These are phyloP conservation scores for Epicampocera succincta DNA, from an alignment of 2,888 invertebrate genomes.

Conservation along the genomic window DNA sequence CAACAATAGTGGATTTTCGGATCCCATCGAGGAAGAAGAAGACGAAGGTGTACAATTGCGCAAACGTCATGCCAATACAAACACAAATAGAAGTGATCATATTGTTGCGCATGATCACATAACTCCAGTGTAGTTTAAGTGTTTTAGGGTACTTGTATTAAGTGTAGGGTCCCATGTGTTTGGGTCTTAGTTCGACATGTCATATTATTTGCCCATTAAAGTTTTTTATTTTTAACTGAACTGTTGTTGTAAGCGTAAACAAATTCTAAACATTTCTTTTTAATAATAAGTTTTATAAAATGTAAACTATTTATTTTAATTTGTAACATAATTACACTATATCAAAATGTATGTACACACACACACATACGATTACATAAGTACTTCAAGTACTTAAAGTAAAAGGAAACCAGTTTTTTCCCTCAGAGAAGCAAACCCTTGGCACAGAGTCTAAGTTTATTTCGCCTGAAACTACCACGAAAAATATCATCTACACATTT, in stretches of 20 bases:
- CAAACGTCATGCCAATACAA: constrained; percentile 62
- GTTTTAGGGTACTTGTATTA: background rate
- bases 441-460: constrained; percentile 29
- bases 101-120: constrained; percentile 71
- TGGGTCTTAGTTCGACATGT: background rate
- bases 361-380: background rate
- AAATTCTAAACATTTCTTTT: constrained; percentile 55
- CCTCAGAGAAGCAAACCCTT: constrained; percentile 1
- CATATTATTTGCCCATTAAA: constrained; percentile 5
- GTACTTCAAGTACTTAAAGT: constrained; percentile 37
- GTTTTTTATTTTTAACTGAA: constrained; percentile 4
- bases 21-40: constrained; percentile 64
- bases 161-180: constrained; percentile 5
- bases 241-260: constrained; percentile 60
- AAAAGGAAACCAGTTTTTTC: background rate
- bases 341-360: too few species aligned
- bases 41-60: constrained; percentile 59
- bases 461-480: constrained; percentile 55
- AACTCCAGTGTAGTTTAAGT: constrained; percentile 73
- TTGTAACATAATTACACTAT: constrained; percentile 7
- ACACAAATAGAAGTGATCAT: constrained; percentile 61
- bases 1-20: constrained; percentile 51
- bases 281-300: constrained; percentile 5
- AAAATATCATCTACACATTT: constrained; percentile 44
- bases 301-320: constrained; percentile 17